Base-by-base conservation (phyloP, 2,888 invertebrate genomes). In the Diplolepis rosae region DNA sequence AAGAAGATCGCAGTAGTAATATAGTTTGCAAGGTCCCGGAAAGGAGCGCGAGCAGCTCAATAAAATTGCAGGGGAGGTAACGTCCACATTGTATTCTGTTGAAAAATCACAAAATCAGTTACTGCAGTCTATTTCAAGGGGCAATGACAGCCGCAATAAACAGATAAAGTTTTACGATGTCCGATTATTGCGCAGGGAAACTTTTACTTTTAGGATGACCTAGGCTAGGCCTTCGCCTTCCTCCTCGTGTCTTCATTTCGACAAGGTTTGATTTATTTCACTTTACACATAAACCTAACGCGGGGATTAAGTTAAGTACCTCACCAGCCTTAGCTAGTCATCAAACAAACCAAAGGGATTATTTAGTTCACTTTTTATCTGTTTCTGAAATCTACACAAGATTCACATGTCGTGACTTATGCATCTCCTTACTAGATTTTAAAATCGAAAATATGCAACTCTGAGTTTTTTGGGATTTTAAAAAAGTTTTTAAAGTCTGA, bases 111-210 rank as follows among this genome's bases (percentile, higher is more conserved):
- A 80, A 86, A 85, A 86, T 85, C 82, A 82, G 83, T 87, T 84
- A 87, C 81, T 80, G 27, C 27, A 61, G 81, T 73, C 78, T 76
- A 78, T 83, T 83, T 81, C 71, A 77, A 78, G 76, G 80, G 79
- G 75, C 79, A 84, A 83, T 83, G 82, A 78, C 76, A 50, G 75
- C 77, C 71, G 82, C 78, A 86, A 87, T 86, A 88, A 87, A 87
- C 77, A 76, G 82, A 85, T 86, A 84, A 83, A 86, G 72, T 80
- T 87, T 85, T 86, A 85, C 72, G 82, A 74, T 78, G 75, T 68
- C 73, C 82, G 82, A 85, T 85, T 84, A 83, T 82, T 82, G 80
- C 79, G 79, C 79, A 80, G 79, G 79, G 72, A 83, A 83, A 83
- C 81, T 86, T 85, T 85, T 84, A 82, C 84, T 79, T 82, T 79